Base-by-base conservation (phyloP, 2,797 vertebrate species). In the Aphelocoma californica region DNA sequence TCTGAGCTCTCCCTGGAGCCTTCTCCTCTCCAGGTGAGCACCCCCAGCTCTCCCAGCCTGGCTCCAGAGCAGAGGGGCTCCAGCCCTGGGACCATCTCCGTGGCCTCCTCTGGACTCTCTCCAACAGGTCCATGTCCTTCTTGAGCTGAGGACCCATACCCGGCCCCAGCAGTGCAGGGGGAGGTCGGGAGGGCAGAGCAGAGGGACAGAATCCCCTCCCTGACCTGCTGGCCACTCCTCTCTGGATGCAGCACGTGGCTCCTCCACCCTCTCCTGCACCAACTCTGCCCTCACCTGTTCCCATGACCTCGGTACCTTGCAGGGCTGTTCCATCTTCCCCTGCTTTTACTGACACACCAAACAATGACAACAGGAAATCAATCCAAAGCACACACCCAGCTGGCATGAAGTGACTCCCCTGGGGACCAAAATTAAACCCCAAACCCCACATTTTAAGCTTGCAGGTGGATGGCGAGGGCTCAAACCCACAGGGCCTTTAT, bases 401-500 rank as follows among this genome's bases (percentile, higher is more conserved):
- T 44, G n/a, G 20, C 38, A 47, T 0, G 2, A 69, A 51, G n/a
- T 4, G 3, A 45, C 36, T 50, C 86, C 70, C 50, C 26, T 10
- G 61, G 42, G 53, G 7, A 74, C 77, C 29, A 26, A 17, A 84
- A 42, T 45, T n/a, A 25, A 80, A 56, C 67, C 20, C 61, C 38
- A 87, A 57, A 51, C 28, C 45, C 34, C 9, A 3, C 4, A 4
- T 48, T 75, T 69, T 7, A 34, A 48, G 6, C 64, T 57, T 7
- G 20, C 8, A 2, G 9, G 2, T 34, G 61, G 2, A 7, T 10
- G 18, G 3, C 2, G 3, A 67, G 11, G 7, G 14, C 40, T 70
- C 60, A 64, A 31, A 32, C 54, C n/a, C 54, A 3, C 5, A 14
- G 14, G 3, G 42, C 45, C 34, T 88, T 28, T 10, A 51, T 1